phyloP scores from a whole-genome alignment of 2,888 invertebrate species.

The Pristionchus maxplancki region DNA sequence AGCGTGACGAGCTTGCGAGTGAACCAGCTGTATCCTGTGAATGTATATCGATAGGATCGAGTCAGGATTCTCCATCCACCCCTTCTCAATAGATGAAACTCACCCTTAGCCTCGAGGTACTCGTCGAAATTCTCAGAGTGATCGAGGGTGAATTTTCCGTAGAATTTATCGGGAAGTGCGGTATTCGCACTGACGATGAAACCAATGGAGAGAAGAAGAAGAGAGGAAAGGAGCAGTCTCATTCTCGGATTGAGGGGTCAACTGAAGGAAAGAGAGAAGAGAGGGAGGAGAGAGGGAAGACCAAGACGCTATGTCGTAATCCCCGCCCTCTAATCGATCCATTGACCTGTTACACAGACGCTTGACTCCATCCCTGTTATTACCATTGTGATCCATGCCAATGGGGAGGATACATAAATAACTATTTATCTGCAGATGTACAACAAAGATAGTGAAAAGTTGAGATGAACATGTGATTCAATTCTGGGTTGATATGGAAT shows the following conservation, averaged over 20 bases:
- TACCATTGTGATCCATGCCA: not conserved
- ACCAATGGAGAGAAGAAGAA: constrained; percentile 56
- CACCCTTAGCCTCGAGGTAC: constrained; percentile 68
- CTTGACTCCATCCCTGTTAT: not conserved
- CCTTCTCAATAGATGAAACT: not conserved
- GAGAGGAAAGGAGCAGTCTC: constrained; percentile 12
- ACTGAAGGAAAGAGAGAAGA: constrained; percentile 25
- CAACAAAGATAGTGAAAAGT: constrained; percentile 12
- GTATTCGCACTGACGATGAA: constrained; percentile 54
- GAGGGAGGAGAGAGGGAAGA: not conserved
- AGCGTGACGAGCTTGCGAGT: constrained; percentile 69
- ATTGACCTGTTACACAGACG: not conserved
- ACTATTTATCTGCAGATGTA: constrained; percentile 16
- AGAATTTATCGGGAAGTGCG: constrained; percentile 67
- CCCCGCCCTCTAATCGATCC: constrained; percentile 39
- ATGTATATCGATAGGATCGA: not conserved
- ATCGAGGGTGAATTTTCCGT: constrained; percentile 68
- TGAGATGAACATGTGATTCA: constrained; percentile 8
- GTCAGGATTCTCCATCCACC: not conserved
- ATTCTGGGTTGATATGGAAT: constrained; percentile 14
- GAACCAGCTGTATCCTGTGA: constrained; percentile 69
- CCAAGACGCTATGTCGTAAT: not conserved
- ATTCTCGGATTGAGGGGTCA: not conserved
- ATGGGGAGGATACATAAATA: not conserved
- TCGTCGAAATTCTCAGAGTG: constrained; percentile 73